Evolutionary conservation across 2,113 vertebrate genomes (phyloP).

Genomic region (Urocitellus parryii): DNA sequence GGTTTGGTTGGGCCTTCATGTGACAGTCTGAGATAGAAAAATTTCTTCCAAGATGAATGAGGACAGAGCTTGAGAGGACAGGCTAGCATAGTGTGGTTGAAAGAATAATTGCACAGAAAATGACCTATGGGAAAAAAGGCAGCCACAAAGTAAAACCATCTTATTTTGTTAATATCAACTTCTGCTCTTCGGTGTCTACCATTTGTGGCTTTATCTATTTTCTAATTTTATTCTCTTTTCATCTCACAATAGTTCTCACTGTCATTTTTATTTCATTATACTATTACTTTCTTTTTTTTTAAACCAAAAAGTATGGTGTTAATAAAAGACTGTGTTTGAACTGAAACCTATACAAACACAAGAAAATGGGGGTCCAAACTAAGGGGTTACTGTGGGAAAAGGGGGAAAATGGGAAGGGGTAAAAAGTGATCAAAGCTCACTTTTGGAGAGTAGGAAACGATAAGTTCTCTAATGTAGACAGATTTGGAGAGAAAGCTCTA

Average conservation of each 20-base stretch:
- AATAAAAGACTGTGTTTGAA: conserved; percentile 48
- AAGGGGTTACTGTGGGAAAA: not conserved
- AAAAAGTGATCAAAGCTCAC: not conserved
- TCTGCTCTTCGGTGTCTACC: not conserved
- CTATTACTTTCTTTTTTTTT: not conserved
- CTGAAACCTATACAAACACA: not conserved
- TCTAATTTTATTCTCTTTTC: not conserved
- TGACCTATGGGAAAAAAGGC: not conserved
- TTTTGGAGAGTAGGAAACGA: conserved; percentile 20
- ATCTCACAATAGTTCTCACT: not conserved
- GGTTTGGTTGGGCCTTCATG: conserved; percentile 21
- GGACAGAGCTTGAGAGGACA: not conserved
- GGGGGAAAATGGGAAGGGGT: not conserved
- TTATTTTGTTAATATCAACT: not conserved
- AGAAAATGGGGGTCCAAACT: not conserved
- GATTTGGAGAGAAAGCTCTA: not conserved
- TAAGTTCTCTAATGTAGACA: not conserved
- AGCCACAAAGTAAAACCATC: not conserved
- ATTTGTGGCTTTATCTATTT: not conserved
- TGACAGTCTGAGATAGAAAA: conserved; percentile 7
- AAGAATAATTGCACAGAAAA: not conserved
- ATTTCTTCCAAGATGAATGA: conserved; percentile 33
- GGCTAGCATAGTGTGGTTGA: not conserved
- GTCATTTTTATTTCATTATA: conserved; percentile 48
- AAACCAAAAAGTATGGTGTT: not conserved